A percentile compares a stretch with the other conserved stretches of the same genome.
These are phyloP conservation scores for Thinocorus orbignyianus DNA, from an alignment of 2,113 vertebrate species.

Conservation along the genomic window DNA sequence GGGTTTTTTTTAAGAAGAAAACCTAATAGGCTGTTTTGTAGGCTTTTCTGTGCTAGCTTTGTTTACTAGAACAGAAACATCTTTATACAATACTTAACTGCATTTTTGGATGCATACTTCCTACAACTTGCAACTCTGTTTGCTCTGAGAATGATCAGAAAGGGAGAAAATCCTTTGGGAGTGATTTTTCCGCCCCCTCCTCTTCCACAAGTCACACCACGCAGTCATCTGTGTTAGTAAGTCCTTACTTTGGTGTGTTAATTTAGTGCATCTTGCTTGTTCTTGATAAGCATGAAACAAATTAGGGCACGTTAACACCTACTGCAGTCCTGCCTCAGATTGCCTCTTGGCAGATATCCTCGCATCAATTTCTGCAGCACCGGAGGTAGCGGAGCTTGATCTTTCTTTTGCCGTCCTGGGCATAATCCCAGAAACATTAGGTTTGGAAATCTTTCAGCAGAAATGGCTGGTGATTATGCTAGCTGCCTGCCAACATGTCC, in stretches of 20 bases:
- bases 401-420: not conserved
- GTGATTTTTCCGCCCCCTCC: fast-evolving
- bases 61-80: not conserved
- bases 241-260: not conserved
- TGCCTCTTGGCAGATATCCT: not conserved
- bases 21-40: not conserved
- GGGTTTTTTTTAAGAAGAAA: not conserved
- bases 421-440: not conserved
- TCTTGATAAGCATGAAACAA: not conserved
- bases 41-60: not conserved
- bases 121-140: not conserved
- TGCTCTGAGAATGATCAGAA: not conserved
- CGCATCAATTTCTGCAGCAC: not conserved
- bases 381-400: not conserved
- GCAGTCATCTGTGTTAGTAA: fast-evolving
- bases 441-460: conserved; percentile 33
- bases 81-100: not conserved
- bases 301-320: not conserved
- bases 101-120: not conserved
- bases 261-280: not conserved
- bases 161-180: not conserved
- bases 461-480: conserved; percentile 8
- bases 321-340: not conserved
- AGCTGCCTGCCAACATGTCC: not conserved
- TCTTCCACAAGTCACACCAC: not conserved